Evolutionary conservation across 1,140 invertebrate genomes (phyloP).

Genomic region (Cydia strobilella): DNA sequence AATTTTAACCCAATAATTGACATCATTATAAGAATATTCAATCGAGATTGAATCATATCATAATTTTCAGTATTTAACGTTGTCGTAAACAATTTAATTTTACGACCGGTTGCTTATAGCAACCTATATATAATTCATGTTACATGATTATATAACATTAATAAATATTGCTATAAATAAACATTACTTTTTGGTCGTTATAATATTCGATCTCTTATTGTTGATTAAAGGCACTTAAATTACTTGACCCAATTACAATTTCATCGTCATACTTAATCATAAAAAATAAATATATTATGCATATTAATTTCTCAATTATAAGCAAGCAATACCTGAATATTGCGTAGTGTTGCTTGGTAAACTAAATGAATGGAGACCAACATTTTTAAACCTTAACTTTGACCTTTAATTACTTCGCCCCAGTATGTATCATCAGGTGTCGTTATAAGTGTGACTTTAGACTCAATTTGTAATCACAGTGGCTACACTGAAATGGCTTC

Average conservation of each 20-base stretch:
- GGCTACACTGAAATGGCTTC: too few relatives aligned
- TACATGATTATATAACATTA: background rate
- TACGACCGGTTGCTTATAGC: conserved; percentile 1
- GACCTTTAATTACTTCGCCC: too few relatives aligned
- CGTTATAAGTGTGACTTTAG: too few relatives aligned
- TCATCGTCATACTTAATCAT: conserved; percentile 4
- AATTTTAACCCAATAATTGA: background rate
- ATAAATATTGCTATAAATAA: background rate
- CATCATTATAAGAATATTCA: background rate
- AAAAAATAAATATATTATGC: conserved; percentile 30
- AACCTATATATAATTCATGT: background rate
- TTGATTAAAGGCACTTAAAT: conserved; percentile 27
- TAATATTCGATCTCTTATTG: background rate
- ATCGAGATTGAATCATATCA: background rate
- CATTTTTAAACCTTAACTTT: too few relatives aligned
- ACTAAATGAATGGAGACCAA: background rate
- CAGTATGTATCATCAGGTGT: too few relatives aligned
- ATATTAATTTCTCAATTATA: conserved; percentile 13
- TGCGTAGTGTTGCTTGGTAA: background rate
- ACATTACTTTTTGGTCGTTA: conserved; percentile 5
- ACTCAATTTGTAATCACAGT: too few relatives aligned
- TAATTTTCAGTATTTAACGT: background rate
- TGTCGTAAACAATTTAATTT: background rate
- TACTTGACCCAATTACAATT: conserved; percentile 1
- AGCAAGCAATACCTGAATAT: background rate